phyloP scores from a whole-genome alignment of 2,113 vertebrate genomes.

The Leptobrachium ailaonicum region DNA sequence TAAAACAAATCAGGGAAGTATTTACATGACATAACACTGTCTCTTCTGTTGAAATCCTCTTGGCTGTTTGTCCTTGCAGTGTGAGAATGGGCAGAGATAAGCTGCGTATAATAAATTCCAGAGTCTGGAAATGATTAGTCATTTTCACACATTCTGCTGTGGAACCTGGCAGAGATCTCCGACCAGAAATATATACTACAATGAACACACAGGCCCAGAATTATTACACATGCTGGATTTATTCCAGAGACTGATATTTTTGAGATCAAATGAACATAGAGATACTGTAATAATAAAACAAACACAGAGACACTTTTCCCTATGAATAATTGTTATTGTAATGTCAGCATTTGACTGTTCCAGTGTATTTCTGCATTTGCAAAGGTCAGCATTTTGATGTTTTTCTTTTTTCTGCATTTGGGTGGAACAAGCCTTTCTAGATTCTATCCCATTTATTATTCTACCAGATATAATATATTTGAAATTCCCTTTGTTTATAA shows the following conservation, averaged over 20 bases:
- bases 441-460: no score
- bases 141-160: conserved; percentile 30
- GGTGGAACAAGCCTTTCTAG: neutral
- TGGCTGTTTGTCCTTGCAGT: neutral
- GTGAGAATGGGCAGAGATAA: neutral
- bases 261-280: conserved; percentile 18
- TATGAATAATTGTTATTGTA: conserved; percentile 18
- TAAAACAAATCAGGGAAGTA: neutral
- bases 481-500: neutral
- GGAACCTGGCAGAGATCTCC: conserved; percentile 12
- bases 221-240: conserved; percentile 11
- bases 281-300: conserved; percentile 17
- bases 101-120: neutral
- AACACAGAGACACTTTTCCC: conserved; percentile 14
- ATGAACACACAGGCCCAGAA: neutral
- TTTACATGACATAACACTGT: neutral
- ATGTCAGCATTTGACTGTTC: neutral
- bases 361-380: neutral
- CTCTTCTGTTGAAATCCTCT: neutral
- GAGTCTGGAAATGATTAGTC: conserved; percentile 29
- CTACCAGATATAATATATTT: neutral
- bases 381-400: neutral
- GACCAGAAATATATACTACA: conserved; percentile 15
- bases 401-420: neutral
- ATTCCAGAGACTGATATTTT: neutral